These are phyloP conservation scores for Carassius gibelio DNA, from an alignment of 2,113 vertebrate genomes.

Conservation along the genomic window DNA sequence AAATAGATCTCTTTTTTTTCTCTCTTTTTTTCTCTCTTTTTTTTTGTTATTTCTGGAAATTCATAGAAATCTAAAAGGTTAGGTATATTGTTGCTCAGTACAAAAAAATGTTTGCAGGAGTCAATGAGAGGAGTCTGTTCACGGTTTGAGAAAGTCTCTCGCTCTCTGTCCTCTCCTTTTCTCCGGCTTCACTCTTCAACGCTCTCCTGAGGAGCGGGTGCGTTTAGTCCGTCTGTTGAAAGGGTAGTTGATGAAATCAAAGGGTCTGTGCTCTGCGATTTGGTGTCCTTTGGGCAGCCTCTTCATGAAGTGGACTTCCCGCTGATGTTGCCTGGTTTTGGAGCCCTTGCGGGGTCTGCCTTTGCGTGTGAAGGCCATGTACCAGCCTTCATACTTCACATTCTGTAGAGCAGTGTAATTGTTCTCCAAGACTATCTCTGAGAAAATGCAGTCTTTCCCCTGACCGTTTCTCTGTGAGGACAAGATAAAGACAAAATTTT, in stretches of 20 bases:
- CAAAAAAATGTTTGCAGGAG: conserved; percentile 62
- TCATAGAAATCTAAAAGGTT: conserved; percentile 78
- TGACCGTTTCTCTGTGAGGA: conserved; percentile 86
- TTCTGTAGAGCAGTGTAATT: conserved; percentile 98
- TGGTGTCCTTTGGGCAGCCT: conserved; percentile 90
- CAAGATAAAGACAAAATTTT: conserved; percentile 46
- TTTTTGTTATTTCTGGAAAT: conserved; percentile 62
- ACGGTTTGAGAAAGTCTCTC: conserved; percentile 46
- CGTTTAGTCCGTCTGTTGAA: conserved; percentile 95
- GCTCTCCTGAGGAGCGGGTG: conserved; percentile 85
- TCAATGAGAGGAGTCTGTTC: conserved; percentile 48
- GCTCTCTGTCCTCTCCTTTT: conserved; percentile 54
- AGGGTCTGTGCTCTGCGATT: conserved; percentile 85
- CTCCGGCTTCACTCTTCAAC: conserved; percentile 60
- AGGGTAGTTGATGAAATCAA: conserved; percentile 97
- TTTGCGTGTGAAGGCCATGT: conserved; percentile 97
- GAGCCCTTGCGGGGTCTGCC: conserved; percentile 94
- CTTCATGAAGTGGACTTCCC: conserved; percentile 99
- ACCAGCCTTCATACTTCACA: conserved; percentile 93
- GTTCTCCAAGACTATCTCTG: conserved; percentile 97
- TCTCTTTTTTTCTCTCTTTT: conserved; percentile 52
- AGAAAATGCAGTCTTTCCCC: conserved; percentile 96
- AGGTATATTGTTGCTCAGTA: conserved; percentile 69
- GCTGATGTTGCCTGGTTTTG: conserved; percentile 95
- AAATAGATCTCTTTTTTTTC: conserved; percentile 85